Percentiles rank a stretch among this genome's conserved stretches.
phyloP scores from a whole-genome alignment of 2,888 invertebrate species.

The Nymphalis urticae region DNA sequence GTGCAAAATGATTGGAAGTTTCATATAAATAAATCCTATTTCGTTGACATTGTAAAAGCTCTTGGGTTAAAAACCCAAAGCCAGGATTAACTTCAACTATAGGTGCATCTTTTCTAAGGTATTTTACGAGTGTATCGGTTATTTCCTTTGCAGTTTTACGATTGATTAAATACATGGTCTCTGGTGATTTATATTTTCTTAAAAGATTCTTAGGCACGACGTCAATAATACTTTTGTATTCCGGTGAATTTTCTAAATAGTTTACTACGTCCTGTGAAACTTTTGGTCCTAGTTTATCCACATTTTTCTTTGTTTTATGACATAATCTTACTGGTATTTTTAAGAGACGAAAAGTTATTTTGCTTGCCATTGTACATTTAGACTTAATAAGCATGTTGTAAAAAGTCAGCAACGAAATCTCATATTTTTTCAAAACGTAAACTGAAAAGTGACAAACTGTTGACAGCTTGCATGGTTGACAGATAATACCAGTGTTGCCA shows the following conservation, averaged over 20 bases:
- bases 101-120: conserved; percentile 56
- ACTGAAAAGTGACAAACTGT: no score
- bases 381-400: conserved; percentile 4
- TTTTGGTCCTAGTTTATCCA: conserved; percentile 54
- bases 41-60: conserved; percentile 78
- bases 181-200: conserved; percentile 64
- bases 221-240: conserved; percentile 57
- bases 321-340: conserved; percentile 49
- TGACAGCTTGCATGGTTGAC: no score
- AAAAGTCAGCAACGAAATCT: neutral
- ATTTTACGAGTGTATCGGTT: conserved; percentile 54
- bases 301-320: conserved; percentile 53
- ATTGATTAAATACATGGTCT: conserved; percentile 73
- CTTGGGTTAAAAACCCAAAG: conserved; percentile 83
- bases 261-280: conserved; percentile 60
- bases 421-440: neutral
- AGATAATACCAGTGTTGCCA: no score
- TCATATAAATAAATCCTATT: conserved; percentile 83
- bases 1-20: conserved; percentile 71
- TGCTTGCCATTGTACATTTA: conserved; percentile 4
- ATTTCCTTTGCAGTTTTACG: conserved; percentile 65
- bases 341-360: conserved; percentile 7
- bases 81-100: conserved; percentile 88
- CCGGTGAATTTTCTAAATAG: conserved; percentile 58
- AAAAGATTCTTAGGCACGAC: conserved; percentile 62